A percentile compares a stretch with the other conserved stretches of the same genome.
These are phyloP conservation scores for Hippocampus mohnikei DNA, from an alignment of 2,113 vertebrate genomes.

Conservation along the genomic window DNA sequence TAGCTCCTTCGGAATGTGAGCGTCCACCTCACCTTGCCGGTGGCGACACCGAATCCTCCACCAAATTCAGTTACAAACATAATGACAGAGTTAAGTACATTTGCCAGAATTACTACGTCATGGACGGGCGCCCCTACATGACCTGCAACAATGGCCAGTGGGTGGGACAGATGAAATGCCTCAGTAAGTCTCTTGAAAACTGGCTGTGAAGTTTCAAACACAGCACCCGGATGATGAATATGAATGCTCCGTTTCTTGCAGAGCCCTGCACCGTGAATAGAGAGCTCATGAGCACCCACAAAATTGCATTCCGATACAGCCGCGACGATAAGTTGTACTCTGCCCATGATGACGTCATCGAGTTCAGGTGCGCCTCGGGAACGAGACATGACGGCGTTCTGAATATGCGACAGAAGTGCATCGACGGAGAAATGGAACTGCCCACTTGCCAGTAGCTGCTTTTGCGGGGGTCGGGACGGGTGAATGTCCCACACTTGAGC, in stretches of 20 bases:
- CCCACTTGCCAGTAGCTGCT: constrained; percentile 38
- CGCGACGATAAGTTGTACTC: accelerated
- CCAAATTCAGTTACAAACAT: accelerated
- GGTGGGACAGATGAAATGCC: constrained; percentile 39
- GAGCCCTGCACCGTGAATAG: constrained; percentile 32
- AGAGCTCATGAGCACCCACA: neutral
- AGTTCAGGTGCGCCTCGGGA: constrained; percentile 8
- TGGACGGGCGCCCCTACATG: neutral
- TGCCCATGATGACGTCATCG: accelerated
- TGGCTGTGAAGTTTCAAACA: too few species aligned
- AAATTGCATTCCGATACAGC: accelerated
- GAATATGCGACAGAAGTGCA: neutral
- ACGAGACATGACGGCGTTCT: accelerated
- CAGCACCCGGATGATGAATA: neutral
- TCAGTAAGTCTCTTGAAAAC: constrained; percentile 39
- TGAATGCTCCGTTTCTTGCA: constrained; percentile 20
- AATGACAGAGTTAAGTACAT: constrained; percentile 3
- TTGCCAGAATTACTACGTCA: neutral
- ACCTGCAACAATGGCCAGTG: constrained; percentile 43
- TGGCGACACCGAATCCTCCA: neutral
- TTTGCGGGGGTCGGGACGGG: neutral
- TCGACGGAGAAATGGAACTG: constrained; percentile 34
- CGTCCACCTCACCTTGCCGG: neutral
- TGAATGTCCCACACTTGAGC: neutral
- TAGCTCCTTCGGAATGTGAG: constrained; percentile 13